Evolutionary conservation across 2,888 invertebrate species (phyloP).

Genomic region (Callimorpha dominula): DNA sequence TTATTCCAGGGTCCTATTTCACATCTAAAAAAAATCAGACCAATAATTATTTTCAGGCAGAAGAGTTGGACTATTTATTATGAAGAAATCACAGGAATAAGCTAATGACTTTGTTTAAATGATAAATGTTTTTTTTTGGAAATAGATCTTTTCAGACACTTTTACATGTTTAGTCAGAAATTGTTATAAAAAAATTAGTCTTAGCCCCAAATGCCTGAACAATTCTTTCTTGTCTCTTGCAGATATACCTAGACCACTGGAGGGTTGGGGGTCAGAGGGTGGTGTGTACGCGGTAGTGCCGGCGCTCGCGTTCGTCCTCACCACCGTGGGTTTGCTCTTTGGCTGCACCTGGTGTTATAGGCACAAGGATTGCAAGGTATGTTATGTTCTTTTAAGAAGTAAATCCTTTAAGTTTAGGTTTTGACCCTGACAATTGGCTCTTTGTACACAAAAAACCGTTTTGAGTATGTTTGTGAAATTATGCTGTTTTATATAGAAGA

Average conservation of each 20-base stretch:
- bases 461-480: no score
- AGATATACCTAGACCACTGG: constrained; percentile 62
- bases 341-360: constrained; percentile 85
- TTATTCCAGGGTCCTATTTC: neutral
- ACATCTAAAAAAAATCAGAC: neutral
- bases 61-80: neutral
- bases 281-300: constrained; percentile 72
- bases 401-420: neutral
- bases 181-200: no score
- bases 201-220: neutral
- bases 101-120: no score
- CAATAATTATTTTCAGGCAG: neutral
- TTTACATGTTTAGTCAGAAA: no score
- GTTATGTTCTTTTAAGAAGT: constrained; percentile 14
- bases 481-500: neutral
- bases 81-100: no score
- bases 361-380: constrained; percentile 83
- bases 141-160: no score
- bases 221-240: constrained; percentile 10
- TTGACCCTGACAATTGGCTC: neutral
- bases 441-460: neutral
- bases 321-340: constrained; percentile 75
- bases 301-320: constrained; percentile 78
- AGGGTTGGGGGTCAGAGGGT: constrained; percentile 67
- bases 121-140: no score